Base-by-base conservation (phyloP, 2,113 vertebrate genomes). In the Rhegmatorhina hoffmannsi region DNA sequence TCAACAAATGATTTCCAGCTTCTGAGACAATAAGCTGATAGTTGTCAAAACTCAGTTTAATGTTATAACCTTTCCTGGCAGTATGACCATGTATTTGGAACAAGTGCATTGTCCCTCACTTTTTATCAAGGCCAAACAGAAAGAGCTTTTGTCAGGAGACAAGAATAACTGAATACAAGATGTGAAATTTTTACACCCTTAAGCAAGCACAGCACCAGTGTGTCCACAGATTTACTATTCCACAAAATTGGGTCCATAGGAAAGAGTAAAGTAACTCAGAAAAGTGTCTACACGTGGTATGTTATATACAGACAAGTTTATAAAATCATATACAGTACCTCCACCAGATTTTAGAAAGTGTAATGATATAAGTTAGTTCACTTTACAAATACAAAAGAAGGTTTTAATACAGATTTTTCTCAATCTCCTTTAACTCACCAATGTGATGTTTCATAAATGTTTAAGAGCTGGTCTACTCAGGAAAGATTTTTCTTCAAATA, bases 401-500 rank as follows among this genome's bases (percentile, higher is more conserved):
- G 70, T 9, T 55, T 56, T 28, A 63, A 77, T n/a, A 83, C 3
- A 67, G 8, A 40, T 67, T 74, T 86, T 59, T 26, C 29, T 85
- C 31, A 21, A 17, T 55, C 49, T 62, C 34, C 40, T 80, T 79
- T 55, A 84, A 73, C n/a, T 78, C 62, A 69, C 7, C 50, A 70
- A 38, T 11, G 14, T 25, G 29, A 52, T 17, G 16, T 34, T 69
- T 76, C 10, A 0, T 6, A 64, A 25, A 24, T 29, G 33, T 33
- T 74, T 85, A 86, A 90, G 90, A 95, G 34, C 87, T 91, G 92
- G 90, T 96, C 95, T 96, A 94, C 3, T 25, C 94, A 67, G 93
- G 90, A 96, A 96, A 96, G 96, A 95, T 94, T 96, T 93, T 92
- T 69, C 58, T 90, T 47, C 33, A 6, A 23, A 83, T 3, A 67